phyloP scores from a whole-genome alignment of 2,888 invertebrate species.

The Fissipunctia ypsillon region DNA sequence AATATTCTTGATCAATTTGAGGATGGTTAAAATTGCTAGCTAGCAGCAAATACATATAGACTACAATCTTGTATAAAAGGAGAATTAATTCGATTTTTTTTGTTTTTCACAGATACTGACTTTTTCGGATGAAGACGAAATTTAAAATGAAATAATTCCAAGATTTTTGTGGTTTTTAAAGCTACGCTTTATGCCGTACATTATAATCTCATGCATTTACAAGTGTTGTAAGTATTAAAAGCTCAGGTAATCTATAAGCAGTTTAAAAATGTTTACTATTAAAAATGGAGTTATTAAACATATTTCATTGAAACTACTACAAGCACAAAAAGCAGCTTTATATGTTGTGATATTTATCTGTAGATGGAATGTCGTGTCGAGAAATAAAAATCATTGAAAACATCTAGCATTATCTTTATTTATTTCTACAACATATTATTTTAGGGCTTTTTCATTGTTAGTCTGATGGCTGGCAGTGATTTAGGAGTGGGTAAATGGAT shows the following conservation, averaged over 20 bases:
- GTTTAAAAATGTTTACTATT: slow-evolving; percentile 7
- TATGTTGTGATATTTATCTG: slow-evolving; percentile 57
- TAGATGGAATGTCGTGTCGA: slow-evolving; percentile 22
- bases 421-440: slow-evolving; percentile 53
- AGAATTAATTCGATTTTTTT: not conserved
- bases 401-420: slow-evolving; percentile 57
- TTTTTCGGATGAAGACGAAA: slow-evolving; percentile 84
- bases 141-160: slow-evolving; percentile 27
- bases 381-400: slow-evolving; percentile 33
- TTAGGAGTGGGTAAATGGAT: slow-evolving; percentile 67
- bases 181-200: slow-evolving; percentile 10
- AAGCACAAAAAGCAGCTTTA: slow-evolving; percentile 43
- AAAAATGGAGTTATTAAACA: slow-evolving; percentile 7
- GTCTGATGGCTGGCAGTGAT: slow-evolving; percentile 66
- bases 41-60: not conserved
- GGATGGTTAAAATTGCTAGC: not conserved
- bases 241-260: slow-evolving; percentile 5
- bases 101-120: slow-evolving; percentile 74
- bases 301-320: slow-evolving; percentile 14
- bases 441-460: slow-evolving; percentile 77
- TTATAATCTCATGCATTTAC: slow-evolving; percentile 48
- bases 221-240: slow-evolving; percentile 23
- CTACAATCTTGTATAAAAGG: not conserved
- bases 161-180: slow-evolving; percentile 13
- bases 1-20: slow-evolving; percentile 1